Conservation (phyloP, 1,140 invertebrate genomes). For the Bombus haemorrhoidalis region DNA sequence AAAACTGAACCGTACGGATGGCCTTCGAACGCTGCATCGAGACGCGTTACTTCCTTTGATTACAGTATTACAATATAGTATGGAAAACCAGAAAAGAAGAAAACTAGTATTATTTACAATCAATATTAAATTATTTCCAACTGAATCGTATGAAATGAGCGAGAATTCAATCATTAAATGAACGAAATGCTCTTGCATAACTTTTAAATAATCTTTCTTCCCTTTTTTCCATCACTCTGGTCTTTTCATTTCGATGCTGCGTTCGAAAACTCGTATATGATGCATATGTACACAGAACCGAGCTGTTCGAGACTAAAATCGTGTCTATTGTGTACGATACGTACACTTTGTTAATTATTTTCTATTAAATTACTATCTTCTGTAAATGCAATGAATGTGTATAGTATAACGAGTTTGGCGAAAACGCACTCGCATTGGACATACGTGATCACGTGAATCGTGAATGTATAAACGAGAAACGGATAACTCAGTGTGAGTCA, state of each 20-base stretch:
- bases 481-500: constrained; percentile 50
- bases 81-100: neutral
- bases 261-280: constrained; percentile 68
- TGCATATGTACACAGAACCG: constrained; percentile 76
- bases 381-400: constrained; percentile 56
- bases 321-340: constrained; percentile 50
- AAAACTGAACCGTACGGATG: constrained; percentile 63
- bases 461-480: constrained; percentile 38
- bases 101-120: neutral
- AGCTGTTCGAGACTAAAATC: constrained; percentile 77
- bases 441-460: constrained; percentile 12
- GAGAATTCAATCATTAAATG: neutral
- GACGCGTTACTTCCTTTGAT: constrained; percentile 23
- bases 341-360: constrained; percentile 44
- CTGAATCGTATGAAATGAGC: neutral
- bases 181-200: too few species aligned
- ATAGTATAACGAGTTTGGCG: constrained; percentile 33
- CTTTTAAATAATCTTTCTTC: neutral
- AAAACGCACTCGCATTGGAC: constrained; percentile 40
- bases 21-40: constrained; percentile 71
- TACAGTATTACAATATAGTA: neutral
- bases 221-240: neutral
- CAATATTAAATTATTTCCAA: neutral
- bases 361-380: constrained; percentile 57
- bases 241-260: constrained; percentile 57